Evolutionary conservation across 2,797 vertebrate genomes (phyloP).

Genomic region (Balearica regulorum): DNA sequence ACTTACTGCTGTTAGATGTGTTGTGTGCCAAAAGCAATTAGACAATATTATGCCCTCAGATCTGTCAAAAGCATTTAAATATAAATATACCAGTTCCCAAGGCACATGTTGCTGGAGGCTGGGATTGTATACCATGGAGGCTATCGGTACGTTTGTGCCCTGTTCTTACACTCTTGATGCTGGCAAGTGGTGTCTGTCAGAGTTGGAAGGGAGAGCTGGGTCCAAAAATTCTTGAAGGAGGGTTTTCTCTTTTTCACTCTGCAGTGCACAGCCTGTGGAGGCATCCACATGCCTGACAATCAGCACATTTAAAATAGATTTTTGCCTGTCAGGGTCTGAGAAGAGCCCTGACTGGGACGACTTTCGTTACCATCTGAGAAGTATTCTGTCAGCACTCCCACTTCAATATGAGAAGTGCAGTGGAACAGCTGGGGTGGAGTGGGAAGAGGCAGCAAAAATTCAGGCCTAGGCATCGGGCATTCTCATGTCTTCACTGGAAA

Average conservation of each 20-base stretch:
- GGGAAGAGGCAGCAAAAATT: slow-evolving; percentile 21
- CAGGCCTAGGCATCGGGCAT: background rate
- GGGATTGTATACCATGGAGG: background rate
- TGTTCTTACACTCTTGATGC: background rate
- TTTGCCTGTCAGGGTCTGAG: background rate
- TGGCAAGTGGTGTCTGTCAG: background rate
- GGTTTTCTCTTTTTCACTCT: background rate
- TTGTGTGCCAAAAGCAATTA: background rate
- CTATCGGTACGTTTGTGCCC: background rate
- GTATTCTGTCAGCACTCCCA: background rate
- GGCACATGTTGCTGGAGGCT: background rate
- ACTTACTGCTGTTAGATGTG: background rate
- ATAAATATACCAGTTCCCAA: background rate
- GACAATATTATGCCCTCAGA: background rate
- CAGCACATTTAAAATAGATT: slow-evolving; percentile 54
- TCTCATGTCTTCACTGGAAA: background rate
- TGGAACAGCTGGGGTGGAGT: background rate
- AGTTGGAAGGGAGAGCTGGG: background rate
- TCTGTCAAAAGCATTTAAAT: background rate
- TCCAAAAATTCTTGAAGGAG: background rate
- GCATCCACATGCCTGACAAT: slow-evolving; percentile 7
- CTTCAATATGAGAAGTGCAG: background rate
- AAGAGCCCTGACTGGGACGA: background rate
- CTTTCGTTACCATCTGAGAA: slow-evolving; percentile 1
- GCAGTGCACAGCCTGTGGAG: background rate